Base-by-base conservation (phyloP, 1,140 invertebrate genomes). In the Bombus ignitus region DNA sequence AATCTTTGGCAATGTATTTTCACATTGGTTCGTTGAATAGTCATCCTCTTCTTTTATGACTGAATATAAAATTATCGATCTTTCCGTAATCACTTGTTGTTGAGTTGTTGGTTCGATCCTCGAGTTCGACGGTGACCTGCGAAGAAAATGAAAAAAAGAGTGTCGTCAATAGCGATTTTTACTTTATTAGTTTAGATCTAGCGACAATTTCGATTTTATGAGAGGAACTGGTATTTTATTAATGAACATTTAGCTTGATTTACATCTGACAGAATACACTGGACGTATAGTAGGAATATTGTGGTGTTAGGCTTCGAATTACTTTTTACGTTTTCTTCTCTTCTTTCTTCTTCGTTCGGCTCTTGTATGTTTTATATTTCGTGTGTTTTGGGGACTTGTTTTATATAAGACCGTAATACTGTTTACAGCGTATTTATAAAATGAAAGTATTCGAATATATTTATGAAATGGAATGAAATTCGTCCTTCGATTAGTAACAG, bases 81-180 rank as follows among this genome's bases (percentile, higher is more conserved):
- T 25, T 32, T 65, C 57, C 39, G 39, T 22, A 3, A 35, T n/a
- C 5, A 6, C 1, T 57, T 42, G 28, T 37, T 35, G 28, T 47
- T 35, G 65, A 3, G 6, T 0, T 37, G 53, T 59, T 12, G 37
- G 9, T 57, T 35, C 66, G 66, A 66, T 62, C 28, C 47, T 47
- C 25, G 75, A 37, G 44, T 15, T 59, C 62, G 9, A 28, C n/a
- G 53, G 53, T 13, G 53, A 85, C 62, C 83, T 85, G 83, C 53
- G 76, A 85, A 85, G 53, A 81, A 85, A 85, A 85, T 66, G 78
- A 85, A 59, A 85, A 85, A 85, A 81, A 85, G n/a, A 81, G 57
- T 18, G 18, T 68, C 70, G 78, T 85, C 78, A 85, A 84, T 84
- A 84, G 53, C 12, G 39, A 74, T 85, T 75, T 47, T 62, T 81